These are phyloP conservation scores for Diarsia dahlii DNA, from an alignment of 2,888 invertebrate genomes.

Conservation along the genomic window DNA sequence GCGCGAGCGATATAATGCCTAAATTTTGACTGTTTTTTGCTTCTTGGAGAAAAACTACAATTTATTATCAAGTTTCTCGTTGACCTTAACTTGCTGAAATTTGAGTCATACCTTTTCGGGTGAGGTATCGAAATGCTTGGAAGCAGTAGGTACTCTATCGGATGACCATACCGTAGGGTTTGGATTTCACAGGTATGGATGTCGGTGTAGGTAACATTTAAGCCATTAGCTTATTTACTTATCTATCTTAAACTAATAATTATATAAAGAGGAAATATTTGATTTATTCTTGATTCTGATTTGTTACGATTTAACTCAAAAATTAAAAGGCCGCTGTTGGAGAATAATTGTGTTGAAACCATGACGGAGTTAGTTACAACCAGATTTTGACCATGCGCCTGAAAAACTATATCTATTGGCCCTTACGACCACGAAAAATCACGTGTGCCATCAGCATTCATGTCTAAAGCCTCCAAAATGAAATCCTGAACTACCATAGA, in stretches of 20 bases:
- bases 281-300: too few relatives aligned
- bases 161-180: not conserved
- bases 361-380: not conserved
- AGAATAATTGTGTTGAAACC: not conserved
- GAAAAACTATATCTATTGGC: not conserved
- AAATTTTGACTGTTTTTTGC: too few relatives aligned
- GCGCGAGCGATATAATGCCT: too few relatives aligned
- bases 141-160: not conserved
- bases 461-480: not conserved
- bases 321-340: not conserved
- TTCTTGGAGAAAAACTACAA: too few relatives aligned
- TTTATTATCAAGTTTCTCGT: slow-evolving; percentile 4
- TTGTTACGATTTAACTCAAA: too few relatives aligned
- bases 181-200: not conserved
- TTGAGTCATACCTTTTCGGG: not conserved
- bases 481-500: too few relatives aligned
- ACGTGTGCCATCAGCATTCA: not conserved
- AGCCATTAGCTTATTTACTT: not conserved
- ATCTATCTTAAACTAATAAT: too few relatives aligned
- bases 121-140: not conserved
- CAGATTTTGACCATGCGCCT: not conserved
- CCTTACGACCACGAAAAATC: not conserved
- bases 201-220: not conserved
- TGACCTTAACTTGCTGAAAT: not conserved
- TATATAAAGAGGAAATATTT: too few relatives aligned